Conservation (phyloP, 2,797 vertebrate species). For the Semaprochilodus insignis region DNA sequence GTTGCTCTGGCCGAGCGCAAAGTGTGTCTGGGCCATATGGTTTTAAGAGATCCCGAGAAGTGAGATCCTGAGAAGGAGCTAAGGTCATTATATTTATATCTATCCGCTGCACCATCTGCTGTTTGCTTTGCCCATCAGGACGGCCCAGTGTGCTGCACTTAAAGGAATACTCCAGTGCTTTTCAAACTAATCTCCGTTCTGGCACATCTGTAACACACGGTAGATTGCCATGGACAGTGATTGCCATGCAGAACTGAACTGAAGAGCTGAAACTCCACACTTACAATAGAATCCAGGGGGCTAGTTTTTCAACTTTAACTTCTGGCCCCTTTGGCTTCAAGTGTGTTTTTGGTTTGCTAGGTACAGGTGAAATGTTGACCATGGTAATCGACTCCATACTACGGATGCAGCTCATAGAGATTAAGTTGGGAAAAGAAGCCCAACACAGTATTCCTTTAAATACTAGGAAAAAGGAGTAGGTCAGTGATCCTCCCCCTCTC, state of each 20-base stretch:
- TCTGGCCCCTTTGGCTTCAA: background rate
- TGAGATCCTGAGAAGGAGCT: constrained; percentile 45
- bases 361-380: background rate
- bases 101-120: constrained; percentile 40
- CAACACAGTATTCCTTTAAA: background rate
- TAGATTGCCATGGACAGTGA: background rate
- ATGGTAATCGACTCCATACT: background rate
- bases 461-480: background rate
- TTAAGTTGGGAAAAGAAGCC: background rate
- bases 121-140: constrained; percentile 37
- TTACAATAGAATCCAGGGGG: background rate
- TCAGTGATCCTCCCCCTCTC: background rate
- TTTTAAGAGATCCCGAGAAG: constrained; percentile 47
- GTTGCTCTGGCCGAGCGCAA: constrained; percentile 22
- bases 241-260: background rate
- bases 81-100: constrained; percentile 51
- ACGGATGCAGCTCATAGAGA: background rate
- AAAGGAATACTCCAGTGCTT: background rate
- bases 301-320: background rate
- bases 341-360: background rate
- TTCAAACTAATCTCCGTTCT: background rate
- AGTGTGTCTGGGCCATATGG: constrained; percentile 51
- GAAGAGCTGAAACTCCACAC: background rate
- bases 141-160: constrained; percentile 8
- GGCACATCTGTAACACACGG: background rate